Evolutionary conservation across 2,888 invertebrate genomes (phyloP).

Genomic region (Salpingus planirostris): DNA sequence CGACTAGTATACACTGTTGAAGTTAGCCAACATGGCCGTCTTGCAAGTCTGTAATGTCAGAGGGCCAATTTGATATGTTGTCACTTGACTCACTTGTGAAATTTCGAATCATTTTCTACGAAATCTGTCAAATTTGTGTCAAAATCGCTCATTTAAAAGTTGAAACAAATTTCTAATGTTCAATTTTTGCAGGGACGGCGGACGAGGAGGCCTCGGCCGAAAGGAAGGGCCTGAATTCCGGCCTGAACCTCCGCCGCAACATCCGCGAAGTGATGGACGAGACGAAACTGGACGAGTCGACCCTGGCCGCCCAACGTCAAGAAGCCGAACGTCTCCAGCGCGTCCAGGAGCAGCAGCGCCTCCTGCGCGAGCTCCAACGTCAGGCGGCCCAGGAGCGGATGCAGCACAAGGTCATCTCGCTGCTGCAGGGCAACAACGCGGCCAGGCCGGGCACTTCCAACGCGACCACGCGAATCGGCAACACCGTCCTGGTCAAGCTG

Average conservation of each 20-base stretch:
- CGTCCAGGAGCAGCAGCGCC: slow-evolving; percentile 77
- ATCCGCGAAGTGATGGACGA: slow-evolving; percentile 92
- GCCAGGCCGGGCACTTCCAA: slow-evolving; percentile 36
- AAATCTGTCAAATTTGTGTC: too few species aligned
- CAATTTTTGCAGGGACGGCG: slow-evolving; percentile 26
- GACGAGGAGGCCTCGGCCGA: slow-evolving; percentile 26
- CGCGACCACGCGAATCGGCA: slow-evolving; percentile 33
- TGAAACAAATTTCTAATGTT: too few species aligned
- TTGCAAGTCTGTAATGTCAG: too few species aligned
- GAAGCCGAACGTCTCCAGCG: slow-evolving; percentile 81
- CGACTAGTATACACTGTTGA: too few species aligned
- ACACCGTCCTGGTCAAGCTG: slow-evolving; percentile 40
- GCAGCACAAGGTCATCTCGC: slow-evolving; percentile 60
- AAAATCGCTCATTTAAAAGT: too few species aligned
- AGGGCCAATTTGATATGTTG: too few species aligned
- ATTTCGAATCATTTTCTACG: too few species aligned
- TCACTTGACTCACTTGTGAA: too few species aligned
- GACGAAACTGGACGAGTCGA: slow-evolving; percentile 85
- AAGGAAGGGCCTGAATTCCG: slow-evolving; percentile 21
- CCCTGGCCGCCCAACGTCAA: slow-evolving; percentile 83
- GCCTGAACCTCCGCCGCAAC: slow-evolving; percentile 66
- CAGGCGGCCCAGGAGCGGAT: slow-evolving; percentile 68
- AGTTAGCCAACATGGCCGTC: too few species aligned
- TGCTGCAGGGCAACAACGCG: slow-evolving; percentile 57
- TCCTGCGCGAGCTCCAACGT: slow-evolving; percentile 72